These are phyloP conservation scores for Varecia variegata DNA, from an alignment of 2,797 vertebrate species.

Conservation along the genomic window DNA sequence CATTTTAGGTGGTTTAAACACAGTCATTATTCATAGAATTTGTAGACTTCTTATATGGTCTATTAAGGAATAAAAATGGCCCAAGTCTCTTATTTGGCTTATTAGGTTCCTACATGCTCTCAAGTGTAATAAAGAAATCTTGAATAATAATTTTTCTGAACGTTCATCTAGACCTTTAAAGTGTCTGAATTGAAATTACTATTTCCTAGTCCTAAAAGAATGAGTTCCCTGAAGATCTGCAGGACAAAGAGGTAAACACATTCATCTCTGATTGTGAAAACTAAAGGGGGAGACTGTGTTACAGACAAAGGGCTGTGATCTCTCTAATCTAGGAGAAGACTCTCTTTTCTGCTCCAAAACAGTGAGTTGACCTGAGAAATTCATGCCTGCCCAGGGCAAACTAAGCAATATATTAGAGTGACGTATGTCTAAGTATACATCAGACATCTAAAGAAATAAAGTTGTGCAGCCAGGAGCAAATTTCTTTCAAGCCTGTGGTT, in stretches of 20 bases:
- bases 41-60: neutral
- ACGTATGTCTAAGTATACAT: neutral
- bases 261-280: neutral
- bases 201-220: neutral
- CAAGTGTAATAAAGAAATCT: neutral
- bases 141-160: neutral
- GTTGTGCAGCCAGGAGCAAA: neutral
- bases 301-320: neutral
- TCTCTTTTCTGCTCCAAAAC: neutral
- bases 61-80: neutral
- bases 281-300: neutral
- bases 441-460: neutral
- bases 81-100: neutral
- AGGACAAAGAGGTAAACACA: neutral
- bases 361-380: neutral
- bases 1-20: neutral
- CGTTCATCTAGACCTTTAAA: neutral
- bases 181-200: neutral
- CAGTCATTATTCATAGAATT: neutral
- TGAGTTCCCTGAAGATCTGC: neutral
- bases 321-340: neutral
- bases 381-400: neutral
- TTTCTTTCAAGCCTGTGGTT: neutral
- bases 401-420: neutral
- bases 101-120: neutral